Base-by-base conservation (phyloP, 2,888 invertebrate species). In the Drosophila koepferae region DNA sequence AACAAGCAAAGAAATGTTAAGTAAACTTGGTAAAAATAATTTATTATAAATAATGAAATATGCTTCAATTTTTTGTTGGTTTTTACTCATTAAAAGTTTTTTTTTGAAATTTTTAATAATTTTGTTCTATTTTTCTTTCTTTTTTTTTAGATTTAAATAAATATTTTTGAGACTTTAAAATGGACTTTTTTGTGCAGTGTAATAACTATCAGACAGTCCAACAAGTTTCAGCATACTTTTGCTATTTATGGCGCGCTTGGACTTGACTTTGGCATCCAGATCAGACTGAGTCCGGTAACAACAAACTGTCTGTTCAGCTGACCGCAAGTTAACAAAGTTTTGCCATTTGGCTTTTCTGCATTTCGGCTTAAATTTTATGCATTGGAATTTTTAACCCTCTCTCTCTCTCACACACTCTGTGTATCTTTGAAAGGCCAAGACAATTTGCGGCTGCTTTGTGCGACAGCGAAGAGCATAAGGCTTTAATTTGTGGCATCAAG, bases 151-250 rank as follows among this genome's bases (percentile, higher is more conserved):
- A 20, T 20, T 20, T 20, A 20, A 20, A 20, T 20, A 20, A 20
- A 28, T 28, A 28, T 28, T 28, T 28, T 0, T 6, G 0, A 28
- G 5, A 28, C 7, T 46, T 46, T 7, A 23, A 23, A 3, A 3
- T 48, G n/a, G 48, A n/a, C n/a, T 41, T 10, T 49, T 62, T 9
- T 20, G 48, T 38, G n/a, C 66, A 67, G 80, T 80, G 67, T 70
- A 69, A 40, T 80, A 89, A 84, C 85, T 82, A 80, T 77, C 82
- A 81, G 87, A 84, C 85, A 76, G 71, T 40, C 67, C 62, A 63
- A 69, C 49, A 74, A 82, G 83, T 75, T 82, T 74, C 54, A 60
- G 51, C 63, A 80, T 82, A 77, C 72, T 82, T 84, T 74, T 61
- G 46, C 61, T 72, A 69, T 70, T 73, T 82, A 79, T 71, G 74